Percentiles rank a stretch among this genome's conserved stretches.
Conservation (phyloP, 2,888 invertebrate species). For the Tetheella fluctuosa region DNA sequence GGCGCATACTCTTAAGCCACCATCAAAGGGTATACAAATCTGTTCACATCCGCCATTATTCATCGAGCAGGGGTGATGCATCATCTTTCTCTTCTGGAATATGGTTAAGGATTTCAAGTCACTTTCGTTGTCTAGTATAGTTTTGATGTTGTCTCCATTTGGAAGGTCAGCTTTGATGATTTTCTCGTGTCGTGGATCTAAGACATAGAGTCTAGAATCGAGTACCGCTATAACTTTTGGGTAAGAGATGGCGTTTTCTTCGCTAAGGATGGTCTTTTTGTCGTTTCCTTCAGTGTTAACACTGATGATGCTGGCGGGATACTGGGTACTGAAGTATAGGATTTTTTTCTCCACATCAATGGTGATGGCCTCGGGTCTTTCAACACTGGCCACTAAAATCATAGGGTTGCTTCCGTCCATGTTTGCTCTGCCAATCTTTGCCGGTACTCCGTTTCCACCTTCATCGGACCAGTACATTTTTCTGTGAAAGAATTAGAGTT, state of each 20-base stretch:
- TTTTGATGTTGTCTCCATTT: conserved; percentile 89
- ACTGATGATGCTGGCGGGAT: conserved; percentile 88
- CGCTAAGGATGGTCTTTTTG: conserved; percentile 86
- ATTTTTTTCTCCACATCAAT: conserved; percentile 92
- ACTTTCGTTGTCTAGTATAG: conserved; percentile 92
- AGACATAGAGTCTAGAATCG: conserved; percentile 92
- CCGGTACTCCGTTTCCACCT: conserved; percentile 94
- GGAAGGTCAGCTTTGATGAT: conserved; percentile 93
- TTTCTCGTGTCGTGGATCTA: conserved; percentile 95
- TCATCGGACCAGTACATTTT: conserved; percentile 98
- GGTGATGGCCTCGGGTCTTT: conserved; percentile 92
- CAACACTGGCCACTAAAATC: conserved; percentile 88
- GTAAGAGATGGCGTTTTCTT: conserved; percentile 88
- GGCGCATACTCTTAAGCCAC: conserved; percentile 90
- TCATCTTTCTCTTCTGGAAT: conserved; percentile 92
- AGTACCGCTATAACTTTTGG: conserved; percentile 93
- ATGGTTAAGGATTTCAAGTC: conserved; percentile 94
- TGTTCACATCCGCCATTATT: conserved; percentile 98
- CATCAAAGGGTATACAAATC: conserved; percentile 94
- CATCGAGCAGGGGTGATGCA: conserved; percentile 92
- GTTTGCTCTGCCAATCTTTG: conserved; percentile 94
- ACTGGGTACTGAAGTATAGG: conserved; percentile 94
- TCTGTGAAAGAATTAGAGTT: conserved; percentile 60
- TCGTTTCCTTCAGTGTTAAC: conserved; percentile 90
- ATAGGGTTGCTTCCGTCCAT: conserved; percentile 95